Evolutionary conservation across 2,888 invertebrate genomes (phyloP).

Genomic region (Hyppa rectilinea): DNA sequence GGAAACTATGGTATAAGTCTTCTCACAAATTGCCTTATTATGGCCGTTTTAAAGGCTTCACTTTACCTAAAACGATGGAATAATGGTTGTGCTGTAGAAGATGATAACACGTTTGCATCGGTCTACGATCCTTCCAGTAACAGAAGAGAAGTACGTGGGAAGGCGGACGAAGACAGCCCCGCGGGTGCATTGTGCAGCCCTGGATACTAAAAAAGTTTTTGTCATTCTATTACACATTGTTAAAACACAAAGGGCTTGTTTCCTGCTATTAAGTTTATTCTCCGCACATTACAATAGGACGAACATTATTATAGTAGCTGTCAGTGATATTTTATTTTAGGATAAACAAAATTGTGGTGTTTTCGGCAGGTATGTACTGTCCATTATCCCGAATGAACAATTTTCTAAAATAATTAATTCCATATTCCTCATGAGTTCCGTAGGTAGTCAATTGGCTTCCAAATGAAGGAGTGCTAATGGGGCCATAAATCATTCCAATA

Average conservation of each 20-base stretch:
- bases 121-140: slow-evolving; percentile 41
- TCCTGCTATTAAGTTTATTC: slow-evolving; percentile 84
- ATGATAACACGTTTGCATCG: slow-evolving; percentile 30
- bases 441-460: background rate
- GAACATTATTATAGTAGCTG: slow-evolving; percentile 42
- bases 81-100: slow-evolving; percentile 1
- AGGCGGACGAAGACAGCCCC: slow-evolving; percentile 78
- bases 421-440: background rate
- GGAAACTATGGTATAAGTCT: no score
- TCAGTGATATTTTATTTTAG: slow-evolving; percentile 52
- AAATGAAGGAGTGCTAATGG: slow-evolving; percentile 5
- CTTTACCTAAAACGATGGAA: background rate
- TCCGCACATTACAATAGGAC: slow-evolving; percentile 69
- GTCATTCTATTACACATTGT: slow-evolving; percentile 87
- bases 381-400: background rate
- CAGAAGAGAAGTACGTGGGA: slow-evolving; percentile 78
- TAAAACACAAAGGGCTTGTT: slow-evolving; percentile 84
- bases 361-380: background rate
- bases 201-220: slow-evolving; percentile 84
- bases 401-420: background rate
- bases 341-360: slow-evolving; percentile 27
- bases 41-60: background rate
- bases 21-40: no score
- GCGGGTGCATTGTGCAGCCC: slow-evolving; percentile 84
- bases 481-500: slow-evolving; percentile 14